Evolutionary conservation across 2,113 vertebrate species (phyloP), one percentile per base, ranked within the genome.

Genomic region (Ancistrus triradiatus): DNA sequence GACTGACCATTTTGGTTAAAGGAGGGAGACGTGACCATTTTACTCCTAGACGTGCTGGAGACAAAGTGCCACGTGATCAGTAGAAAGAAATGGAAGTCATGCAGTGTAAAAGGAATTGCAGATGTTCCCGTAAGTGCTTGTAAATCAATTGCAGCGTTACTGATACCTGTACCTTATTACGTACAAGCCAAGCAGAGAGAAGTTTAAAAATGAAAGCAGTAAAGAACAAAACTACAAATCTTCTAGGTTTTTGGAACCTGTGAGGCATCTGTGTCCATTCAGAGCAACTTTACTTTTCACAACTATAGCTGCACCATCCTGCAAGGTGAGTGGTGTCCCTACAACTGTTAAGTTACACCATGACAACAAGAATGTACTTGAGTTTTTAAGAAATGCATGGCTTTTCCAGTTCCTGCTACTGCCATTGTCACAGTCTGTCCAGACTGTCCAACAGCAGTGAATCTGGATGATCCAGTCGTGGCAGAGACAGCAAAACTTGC

Each of bases 31-130:
- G 13, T 19, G 8, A 52, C 4, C 0, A 9, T 19, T 28, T 46
- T 70, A 28, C 51, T 64, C 19, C 48, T 77, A 11, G 74, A 73
- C 22, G 68, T 77, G 9, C 55, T 77, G 63, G 74, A 73, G 52
- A 77, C 74, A 42, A 44, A 73, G 10, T 77, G 74, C 65, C 70
- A 77, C 21, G 70, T 73, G 68, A 73, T 77, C 53, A 77, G 70
- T 55, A 60, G 27, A 27, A 73, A 3, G 40, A 63, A 50, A 7
- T 57, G 63, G 70, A 73, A 70, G 52, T 48, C 53, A 17, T 77
- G 68, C 68, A 59, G 25, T 8, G 22, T 77, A 4, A 77, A 64
- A 31, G 38, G 6, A 1, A 21, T 70, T 9, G 2, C 3, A n/a
- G 4, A 28, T 56, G 22, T 73, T 38, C 68, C 74, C 18, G 74